Conservation (phyloP, 2,113 vertebrate genomes). For the crab-eating macaque (Macaca fascicularis) region DNA sequence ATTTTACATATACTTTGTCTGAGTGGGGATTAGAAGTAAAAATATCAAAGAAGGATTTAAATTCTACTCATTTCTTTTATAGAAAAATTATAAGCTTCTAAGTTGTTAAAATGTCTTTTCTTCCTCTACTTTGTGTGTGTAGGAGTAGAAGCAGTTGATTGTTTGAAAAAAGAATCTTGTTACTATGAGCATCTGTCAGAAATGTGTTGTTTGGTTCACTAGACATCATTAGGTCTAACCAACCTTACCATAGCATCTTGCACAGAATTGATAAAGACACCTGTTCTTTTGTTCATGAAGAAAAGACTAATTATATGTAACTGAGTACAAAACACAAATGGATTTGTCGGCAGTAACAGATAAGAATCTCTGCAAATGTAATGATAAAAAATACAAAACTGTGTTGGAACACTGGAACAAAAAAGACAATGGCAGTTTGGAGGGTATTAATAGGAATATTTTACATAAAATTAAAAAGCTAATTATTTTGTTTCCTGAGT, state of each 20-base stretch:
- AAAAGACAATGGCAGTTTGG: slow-evolving; percentile 55
- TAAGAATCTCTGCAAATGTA: slow-evolving; percentile 67
- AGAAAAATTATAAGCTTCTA: slow-evolving; percentile 47
- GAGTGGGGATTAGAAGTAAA: neutral
- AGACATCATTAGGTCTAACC: slow-evolving; percentile 46
- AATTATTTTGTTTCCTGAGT: slow-evolving; percentile 66
- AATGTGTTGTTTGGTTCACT: slow-evolving; percentile 62
- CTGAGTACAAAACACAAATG: slow-evolving; percentile 70
- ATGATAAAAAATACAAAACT: slow-evolving; percentile 59
- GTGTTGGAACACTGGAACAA: slow-evolving; percentile 54
- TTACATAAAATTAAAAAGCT: slow-evolving; percentile 72
- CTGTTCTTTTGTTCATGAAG: slow-evolving; percentile 77
- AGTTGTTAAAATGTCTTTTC: slow-evolving; percentile 52
- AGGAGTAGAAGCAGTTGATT: slow-evolving; percentile 59
- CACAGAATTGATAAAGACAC: slow-evolving; percentile 69
- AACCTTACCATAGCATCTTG: slow-evolving; percentile 53
- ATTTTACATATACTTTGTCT: neutral
- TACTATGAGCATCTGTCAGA: slow-evolving; percentile 72
- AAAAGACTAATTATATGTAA: slow-evolving; percentile 77
- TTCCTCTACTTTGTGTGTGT: slow-evolving; percentile 58
- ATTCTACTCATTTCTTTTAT: slow-evolving; percentile 39
- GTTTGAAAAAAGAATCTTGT: slow-evolving; percentile 52
- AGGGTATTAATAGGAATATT: slow-evolving; percentile 71
- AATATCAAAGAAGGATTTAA: slow-evolving; percentile 4
- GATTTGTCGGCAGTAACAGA: slow-evolving; percentile 61